A percentile compares a stretch with the other conserved stretches of the same genome.
Evolutionary conservation across 1,140 invertebrate genomes (phyloP).

Genomic region (Pseudomyrmex pallidus): DNA sequence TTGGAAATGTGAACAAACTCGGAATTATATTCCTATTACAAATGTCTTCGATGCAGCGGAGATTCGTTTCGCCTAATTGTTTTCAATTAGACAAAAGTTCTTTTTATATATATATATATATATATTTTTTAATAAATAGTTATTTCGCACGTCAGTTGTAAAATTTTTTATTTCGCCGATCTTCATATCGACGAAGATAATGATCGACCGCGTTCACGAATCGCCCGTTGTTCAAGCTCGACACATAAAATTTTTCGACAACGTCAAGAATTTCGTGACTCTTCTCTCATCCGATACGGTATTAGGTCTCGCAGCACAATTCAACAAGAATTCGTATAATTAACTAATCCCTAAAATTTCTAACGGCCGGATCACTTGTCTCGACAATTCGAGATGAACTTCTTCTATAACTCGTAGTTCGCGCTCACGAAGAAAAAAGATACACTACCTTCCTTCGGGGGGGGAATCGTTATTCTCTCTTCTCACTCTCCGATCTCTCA

Average conservation of each 20-base stretch:
- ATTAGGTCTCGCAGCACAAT: constrained; percentile 69
- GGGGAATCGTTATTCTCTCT: constrained; percentile 56
- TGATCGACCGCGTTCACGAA: constrained; percentile 14
- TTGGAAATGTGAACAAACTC: neutral
- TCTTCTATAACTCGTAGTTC: constrained; percentile 35
- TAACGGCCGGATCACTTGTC: constrained; percentile 84
- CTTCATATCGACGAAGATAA: neutral
- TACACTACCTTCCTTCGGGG: constrained; percentile 4
- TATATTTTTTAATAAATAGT: neutral
- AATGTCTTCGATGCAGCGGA: neutral
- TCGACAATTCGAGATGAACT: constrained; percentile 73
- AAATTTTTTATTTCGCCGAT: too few species aligned
- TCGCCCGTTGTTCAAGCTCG: constrained; percentile 38
- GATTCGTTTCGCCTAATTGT: too few species aligned
- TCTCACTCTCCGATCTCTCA: constrained; percentile 55
- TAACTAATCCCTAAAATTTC: constrained; percentile 79
- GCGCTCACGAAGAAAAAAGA: constrained; percentile 53
- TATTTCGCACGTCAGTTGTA: too few species aligned
- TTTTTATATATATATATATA: too few species aligned
- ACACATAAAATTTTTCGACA: constrained; percentile 38
- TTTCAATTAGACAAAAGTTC: too few species aligned
- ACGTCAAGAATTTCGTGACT: constrained; percentile 34
- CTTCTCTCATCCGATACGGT: constrained; percentile 1
- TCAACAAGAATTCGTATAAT: constrained; percentile 75
- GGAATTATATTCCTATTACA: neutral